Evolutionary conservation across 2,113 vertebrate genomes (phyloP).

Genomic region (Aegypius monachus): DNA sequence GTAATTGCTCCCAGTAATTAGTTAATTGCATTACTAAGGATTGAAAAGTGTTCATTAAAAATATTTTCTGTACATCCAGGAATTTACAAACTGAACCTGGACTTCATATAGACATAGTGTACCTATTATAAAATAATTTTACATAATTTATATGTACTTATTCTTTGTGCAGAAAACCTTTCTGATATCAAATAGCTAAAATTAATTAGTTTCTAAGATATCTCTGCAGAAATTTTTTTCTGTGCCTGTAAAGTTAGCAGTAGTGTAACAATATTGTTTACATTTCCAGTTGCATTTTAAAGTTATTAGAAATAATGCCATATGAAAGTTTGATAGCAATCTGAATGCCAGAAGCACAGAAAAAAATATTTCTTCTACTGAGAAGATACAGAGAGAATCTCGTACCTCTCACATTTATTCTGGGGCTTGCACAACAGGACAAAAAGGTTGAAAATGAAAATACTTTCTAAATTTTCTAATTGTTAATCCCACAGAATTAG

Average conservation of each 20-base stretch:
- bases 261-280: constrained; percentile 14
- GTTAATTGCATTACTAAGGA: constrained; percentile 44
- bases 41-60: background rate
- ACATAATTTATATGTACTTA: background rate
- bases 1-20: constrained; percentile 58
- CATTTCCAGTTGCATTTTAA: constrained; percentile 18
- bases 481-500: background rate
- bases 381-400: background rate
- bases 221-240: background rate
- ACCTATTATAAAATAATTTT: constrained; percentile 32
- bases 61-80: constrained; percentile 25
- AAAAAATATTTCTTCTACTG: rapidly evolving
- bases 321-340: background rate
- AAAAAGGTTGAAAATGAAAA: background rate
- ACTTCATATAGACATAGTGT: constrained; percentile 20
- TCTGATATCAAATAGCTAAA: constrained; percentile 45
- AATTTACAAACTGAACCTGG: constrained; percentile 53
- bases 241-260: constrained; percentile 12
- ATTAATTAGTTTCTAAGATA: background rate
- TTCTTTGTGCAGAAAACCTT: constrained; percentile 41
- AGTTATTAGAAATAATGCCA: background rate
- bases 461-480: background rate
- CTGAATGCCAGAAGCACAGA: background rate
- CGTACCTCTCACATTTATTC: background rate
- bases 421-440: background rate